Evolutionary conservation across 2,888 invertebrate species (phyloP).

Genomic region (Himalopsyche anomala): DNA sequence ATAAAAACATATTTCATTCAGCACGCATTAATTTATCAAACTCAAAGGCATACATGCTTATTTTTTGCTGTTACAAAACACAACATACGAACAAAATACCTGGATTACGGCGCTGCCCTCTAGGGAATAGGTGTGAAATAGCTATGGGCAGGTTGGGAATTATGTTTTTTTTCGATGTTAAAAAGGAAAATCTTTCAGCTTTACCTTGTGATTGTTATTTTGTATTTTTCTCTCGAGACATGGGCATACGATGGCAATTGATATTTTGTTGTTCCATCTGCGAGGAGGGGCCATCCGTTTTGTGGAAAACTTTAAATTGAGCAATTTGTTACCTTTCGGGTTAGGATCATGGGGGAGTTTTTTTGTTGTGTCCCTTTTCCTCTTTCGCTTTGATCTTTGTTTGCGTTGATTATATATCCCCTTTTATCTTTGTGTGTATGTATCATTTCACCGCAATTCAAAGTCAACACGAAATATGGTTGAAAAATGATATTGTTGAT

Average conservation of each 20-base stretch:
- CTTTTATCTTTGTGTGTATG: neutral
- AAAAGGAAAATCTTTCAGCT: neutral
- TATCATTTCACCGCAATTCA: neutral
- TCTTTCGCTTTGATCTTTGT: conserved; percentile 16
- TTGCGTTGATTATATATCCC: conserved; percentile 17
- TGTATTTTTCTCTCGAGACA: conserved; percentile 11
- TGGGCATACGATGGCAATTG: conserved; percentile 8
- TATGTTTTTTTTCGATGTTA: neutral
- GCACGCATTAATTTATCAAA: conserved; percentile 8
- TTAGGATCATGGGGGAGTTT: neutral
- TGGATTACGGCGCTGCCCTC: neutral
- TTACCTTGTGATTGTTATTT: neutral
- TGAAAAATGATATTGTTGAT: neutral
- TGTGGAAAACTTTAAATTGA: conserved; percentile 42
- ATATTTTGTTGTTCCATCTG: conserved; percentile 14
- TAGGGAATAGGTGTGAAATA: conserved; percentile 17
- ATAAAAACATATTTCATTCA: neutral
- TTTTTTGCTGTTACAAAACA: neutral
- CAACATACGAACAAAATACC: neutral
- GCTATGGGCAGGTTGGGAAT: conserved; percentile 15
- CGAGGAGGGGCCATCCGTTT: neutral
- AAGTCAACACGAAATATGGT: neutral
- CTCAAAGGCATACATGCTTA: neutral
- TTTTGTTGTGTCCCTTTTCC: neutral
- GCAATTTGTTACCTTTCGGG: conserved; percentile 18